Evolutionary conservation across 2,888 invertebrate genomes (phyloP), one percentile per base, ranked within the genome.

Genomic region (Heliconius ethilla): DNA sequence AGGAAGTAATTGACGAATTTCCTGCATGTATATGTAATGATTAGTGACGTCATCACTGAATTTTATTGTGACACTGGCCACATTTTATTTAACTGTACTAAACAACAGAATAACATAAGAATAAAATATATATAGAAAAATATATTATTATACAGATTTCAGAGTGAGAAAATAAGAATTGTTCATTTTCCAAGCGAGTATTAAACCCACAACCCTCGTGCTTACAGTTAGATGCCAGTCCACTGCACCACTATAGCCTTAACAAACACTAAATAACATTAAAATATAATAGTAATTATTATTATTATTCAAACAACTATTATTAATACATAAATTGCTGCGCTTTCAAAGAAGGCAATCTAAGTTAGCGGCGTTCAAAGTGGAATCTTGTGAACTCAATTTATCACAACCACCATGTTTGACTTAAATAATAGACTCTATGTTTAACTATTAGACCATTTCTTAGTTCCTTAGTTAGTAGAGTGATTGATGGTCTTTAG

Each of bases 321-420:
- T 45, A 63, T 33, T 65, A 33, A 70, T 76, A 63, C 25, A 33
- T 40, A 11, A 70, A 25, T 45, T 65, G 65, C 70, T 70, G 63
- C 45, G 29, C 51, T 77, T 67, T 77, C 77, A 77, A 77, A 72
- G 73, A 73, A 40, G 73, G 73, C 66, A 77, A 77, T 77, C 66
- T 77, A 77, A 77, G 77, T 77, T 77, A 77, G 77, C 66, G 51
- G 27, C 27, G 76, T 55, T 66, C 72, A 72, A 63, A 63, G 76
- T 51, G 15, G 77, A 77, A 73, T 77, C 77, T 77, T 67, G 55
- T 73, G 63, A 77, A 77, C 73, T 77, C 77, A 59, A 77, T 77
- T 77, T 77, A 77, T 77, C 22, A 51, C 51, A 51, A 77, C 70
- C 45, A 66, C 76, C 37, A 77, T 73, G 77, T 77, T 77, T 73